A percentile compares a stretch with the other conserved stretches of the same genome.
phyloP scores from a whole-genome alignment of 2,888 invertebrate species.

The Nemotelus nigrinus region DNA sequence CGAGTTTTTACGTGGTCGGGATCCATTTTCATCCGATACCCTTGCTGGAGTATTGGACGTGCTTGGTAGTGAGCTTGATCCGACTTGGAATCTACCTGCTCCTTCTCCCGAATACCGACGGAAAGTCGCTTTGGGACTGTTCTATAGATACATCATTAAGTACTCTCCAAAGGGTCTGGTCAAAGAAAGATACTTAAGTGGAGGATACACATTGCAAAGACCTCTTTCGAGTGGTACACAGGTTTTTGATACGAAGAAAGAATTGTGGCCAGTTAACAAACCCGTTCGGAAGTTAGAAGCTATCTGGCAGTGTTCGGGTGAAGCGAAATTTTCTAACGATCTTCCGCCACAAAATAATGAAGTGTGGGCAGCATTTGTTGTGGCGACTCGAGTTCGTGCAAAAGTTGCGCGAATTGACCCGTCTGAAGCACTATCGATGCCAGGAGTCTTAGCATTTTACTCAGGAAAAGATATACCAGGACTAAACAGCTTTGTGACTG shows the following conservation, averaged over 20 bases:
- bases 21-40: constrained; percentile 65
- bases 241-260: constrained; percentile 74
- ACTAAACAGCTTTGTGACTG: constrained; percentile 67
- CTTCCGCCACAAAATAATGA: constrained; percentile 73
- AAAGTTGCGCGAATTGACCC: constrained; percentile 69
- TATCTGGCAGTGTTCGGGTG: constrained; percentile 75
- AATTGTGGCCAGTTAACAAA: constrained; percentile 78
- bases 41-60: constrained; percentile 67
- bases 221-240: constrained; percentile 75
- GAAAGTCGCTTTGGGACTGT: constrained; percentile 76
- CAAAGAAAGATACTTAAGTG: constrained; percentile 67
- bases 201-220: constrained; percentile 70
- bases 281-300: constrained; percentile 81
- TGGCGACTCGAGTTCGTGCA: constrained; percentile 69
- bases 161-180: constrained; percentile 68
- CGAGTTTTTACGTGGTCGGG: constrained; percentile 62
- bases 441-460: constrained; percentile 71
- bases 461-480: constrained; percentile 75
- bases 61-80: constrained; percentile 71
- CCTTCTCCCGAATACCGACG: constrained; percentile 76
- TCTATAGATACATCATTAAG: constrained; percentile 78
- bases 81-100: constrained; percentile 74
- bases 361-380: constrained; percentile 72
- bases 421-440: constrained; percentile 67
- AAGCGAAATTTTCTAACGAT: constrained; percentile 82